Conservation (phyloP, 1,140 invertebrate species). For the Brachionus sp. region DNA sequence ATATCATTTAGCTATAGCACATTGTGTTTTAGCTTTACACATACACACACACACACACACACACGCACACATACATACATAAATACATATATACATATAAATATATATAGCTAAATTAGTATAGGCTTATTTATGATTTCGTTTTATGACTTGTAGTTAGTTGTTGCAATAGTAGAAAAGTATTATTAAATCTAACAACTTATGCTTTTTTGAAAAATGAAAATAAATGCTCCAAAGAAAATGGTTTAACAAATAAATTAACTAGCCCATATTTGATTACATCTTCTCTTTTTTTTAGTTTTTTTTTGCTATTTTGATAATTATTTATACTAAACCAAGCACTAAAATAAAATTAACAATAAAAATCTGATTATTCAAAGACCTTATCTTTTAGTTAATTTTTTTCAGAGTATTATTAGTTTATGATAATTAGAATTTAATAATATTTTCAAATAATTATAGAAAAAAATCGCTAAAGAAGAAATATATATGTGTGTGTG, state of each 20-base stretch:
- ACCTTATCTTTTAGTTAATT: slow-evolving; percentile 7
- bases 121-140: neutral
- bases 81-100: too few species aligned
- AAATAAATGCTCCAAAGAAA: neutral
- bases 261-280: neutral
- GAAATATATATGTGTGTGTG: too few species aligned
- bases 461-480: neutral
- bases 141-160: neutral
- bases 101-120: neutral
- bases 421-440: slow-evolving; percentile 22
- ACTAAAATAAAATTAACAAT: slow-evolving; percentile 15
- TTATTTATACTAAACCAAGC: neutral
- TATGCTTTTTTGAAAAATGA: neutral
- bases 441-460: neutral
- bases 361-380: slow-evolving; percentile 32
- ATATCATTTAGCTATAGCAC: neutral
- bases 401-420: neutral
- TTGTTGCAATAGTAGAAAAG: neutral
- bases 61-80: too few species aligned
- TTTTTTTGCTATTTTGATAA: neutral
- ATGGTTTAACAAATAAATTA: neutral
- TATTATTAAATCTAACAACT: neutral
- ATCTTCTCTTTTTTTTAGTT: neutral
- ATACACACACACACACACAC: too few species aligned
- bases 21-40: neutral